Base-by-base conservation (phyloP, 2,113 vertebrate genomes). In the Perca flavescens region DNA sequence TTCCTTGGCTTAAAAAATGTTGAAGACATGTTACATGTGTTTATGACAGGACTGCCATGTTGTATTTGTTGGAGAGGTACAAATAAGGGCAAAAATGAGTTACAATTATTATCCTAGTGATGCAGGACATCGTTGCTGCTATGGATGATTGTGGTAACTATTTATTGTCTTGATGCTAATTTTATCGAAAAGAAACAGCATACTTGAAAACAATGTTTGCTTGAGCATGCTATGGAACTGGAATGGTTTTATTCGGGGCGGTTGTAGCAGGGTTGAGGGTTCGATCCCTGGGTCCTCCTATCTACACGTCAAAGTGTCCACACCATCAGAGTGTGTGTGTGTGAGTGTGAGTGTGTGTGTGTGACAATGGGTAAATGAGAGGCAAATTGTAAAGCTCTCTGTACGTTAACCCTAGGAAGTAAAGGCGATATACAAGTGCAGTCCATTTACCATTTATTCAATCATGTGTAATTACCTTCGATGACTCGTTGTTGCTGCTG, bases 401-500 rank as follows among this genome's bases (percentile, higher is more conserved):
- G 36, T 49, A 12, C 1, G 0, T 49, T 22, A 67, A 15, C 40
- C 9, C 40, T 43, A 43, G 40, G 43, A 10, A 11, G 14, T 14
- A 17, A 14, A 17, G 19, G 5, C 2, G 1, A 3, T 6, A 52
- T 7, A 17, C 28, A 47, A 65, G 17, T 15, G 43, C 40, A 60
- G 36, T 54, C 3, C 46, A 28, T 53, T 63, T 43, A 17, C 6
- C 2, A 8, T 34, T 14, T 10, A 16, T 22, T 56, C 4, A 50
- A n/a, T 43, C 0, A n/a, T 49, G 12, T 70, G 21, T 46, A 40
- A 70, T 86, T 95, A 99, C 98, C 97, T 94, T 98, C 95, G 49
- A 99, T 97, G 84, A 99, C 96, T 80, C 88, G 94, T 52, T 96
- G 96, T 87, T 99, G 98, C 86, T 99, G 97, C 79, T 98, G 96